Evolutionary conservation across 2,113 vertebrate genomes (phyloP).

Genomic region (Microtus montanus): DNA sequence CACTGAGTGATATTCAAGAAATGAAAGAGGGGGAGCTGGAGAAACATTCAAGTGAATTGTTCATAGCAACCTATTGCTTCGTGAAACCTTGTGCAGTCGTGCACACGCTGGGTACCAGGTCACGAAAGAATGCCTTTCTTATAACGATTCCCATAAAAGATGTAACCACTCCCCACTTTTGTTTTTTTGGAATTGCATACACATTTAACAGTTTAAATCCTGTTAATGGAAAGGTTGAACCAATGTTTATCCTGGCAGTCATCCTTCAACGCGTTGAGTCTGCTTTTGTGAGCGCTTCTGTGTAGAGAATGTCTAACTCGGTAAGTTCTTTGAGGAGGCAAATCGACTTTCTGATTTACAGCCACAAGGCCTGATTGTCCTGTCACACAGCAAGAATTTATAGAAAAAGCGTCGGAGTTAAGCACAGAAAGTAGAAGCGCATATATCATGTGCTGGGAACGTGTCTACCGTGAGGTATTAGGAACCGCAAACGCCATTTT

Average conservation of each 20-base stretch:
- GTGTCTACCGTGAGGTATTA: neutral
- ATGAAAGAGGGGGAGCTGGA: neutral
- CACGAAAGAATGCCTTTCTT: slow-evolving; percentile 26
- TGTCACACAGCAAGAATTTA: neutral
- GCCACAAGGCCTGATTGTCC: neutral
- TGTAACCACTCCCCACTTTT: neutral
- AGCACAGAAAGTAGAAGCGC: neutral
- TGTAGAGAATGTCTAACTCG: neutral
- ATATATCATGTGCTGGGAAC: neutral
- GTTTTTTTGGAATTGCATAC: slow-evolving; percentile 14
- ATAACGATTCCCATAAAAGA: neutral
- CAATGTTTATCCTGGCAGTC: neutral
- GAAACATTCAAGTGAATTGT: neutral
- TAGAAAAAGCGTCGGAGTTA: neutral
- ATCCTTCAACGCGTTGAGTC: neutral
- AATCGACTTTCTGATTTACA: neutral
- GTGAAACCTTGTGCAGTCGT: neutral
- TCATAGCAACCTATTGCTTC: neutral
- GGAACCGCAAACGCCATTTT: neutral
- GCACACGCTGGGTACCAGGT: neutral
- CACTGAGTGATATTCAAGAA: slow-evolving; percentile 3
- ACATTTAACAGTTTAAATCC: neutral
- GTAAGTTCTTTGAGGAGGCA: neutral
- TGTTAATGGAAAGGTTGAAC: neutral
- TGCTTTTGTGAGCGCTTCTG: slow-evolving; percentile 14